Evolutionary conservation across 2,888 invertebrate genomes (phyloP).

Genomic region (Erebia aethiops): DNA sequence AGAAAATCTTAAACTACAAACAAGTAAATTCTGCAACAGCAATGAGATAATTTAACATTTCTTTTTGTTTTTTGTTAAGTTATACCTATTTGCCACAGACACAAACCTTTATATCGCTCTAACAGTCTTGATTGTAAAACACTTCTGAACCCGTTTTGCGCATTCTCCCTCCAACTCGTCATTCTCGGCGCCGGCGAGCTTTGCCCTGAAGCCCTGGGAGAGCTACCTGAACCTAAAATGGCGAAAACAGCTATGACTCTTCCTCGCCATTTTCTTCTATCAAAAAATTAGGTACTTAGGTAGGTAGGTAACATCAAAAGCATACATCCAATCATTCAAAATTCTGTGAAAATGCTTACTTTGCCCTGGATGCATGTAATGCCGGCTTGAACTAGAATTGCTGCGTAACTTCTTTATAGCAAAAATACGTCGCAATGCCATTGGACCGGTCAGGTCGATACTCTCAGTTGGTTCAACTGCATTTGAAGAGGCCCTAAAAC

Average conservation of each 20-base stretch:
- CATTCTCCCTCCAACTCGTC: background rate
- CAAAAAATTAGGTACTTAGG: too few species aligned
- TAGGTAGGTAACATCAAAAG: too few species aligned
- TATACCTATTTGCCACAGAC: background rate
- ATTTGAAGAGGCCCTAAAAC: slow-evolving; percentile 21
- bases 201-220: background rate
- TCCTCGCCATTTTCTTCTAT: too few species aligned
- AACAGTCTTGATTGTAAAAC: background rate
- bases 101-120: background rate
- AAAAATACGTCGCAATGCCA: slow-evolving; percentile 31
- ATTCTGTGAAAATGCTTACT: slow-evolving; percentile 17
- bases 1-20: too few species aligned
- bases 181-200: background rate
- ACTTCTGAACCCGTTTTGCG: background rate
- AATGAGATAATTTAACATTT: too few species aligned
- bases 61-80: too few species aligned
- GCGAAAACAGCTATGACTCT: too few species aligned
- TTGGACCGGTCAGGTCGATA: slow-evolving; percentile 15
- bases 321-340: too few species aligned
- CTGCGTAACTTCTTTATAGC: slow-evolving; percentile 38
- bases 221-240: background rate
- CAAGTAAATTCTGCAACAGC: too few species aligned
- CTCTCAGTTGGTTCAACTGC: slow-evolving; percentile 18
- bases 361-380: background rate
- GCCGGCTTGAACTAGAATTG: slow-evolving; percentile 1